These are phyloP conservation scores for Polydrusus pterygomalis DNA, from an alignment of 2,888 invertebrate species.

Conservation along the genomic window DNA sequence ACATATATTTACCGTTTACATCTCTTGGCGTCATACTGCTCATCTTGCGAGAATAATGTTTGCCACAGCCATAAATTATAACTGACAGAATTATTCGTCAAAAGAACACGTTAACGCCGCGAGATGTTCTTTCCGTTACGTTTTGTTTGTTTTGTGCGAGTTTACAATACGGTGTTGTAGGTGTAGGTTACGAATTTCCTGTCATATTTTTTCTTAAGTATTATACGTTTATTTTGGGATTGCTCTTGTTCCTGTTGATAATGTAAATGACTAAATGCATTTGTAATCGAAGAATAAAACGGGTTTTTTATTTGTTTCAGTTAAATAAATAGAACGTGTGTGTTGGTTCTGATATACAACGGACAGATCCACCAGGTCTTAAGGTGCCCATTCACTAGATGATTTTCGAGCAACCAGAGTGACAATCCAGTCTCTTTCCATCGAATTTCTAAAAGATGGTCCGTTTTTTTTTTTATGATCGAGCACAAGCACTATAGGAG, in stretches of 20 bases:
- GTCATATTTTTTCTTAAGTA: conserved; percentile 6
- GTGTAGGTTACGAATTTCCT: conserved; percentile 19
- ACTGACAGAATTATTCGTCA: conserved; percentile 38
- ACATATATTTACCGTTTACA: too few species aligned
- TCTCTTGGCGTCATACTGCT: conserved; percentile 15
- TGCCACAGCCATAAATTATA: conserved; percentile 39
- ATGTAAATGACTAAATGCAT: neutral
- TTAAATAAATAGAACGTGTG: too few species aligned
- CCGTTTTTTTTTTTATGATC: too few species aligned
- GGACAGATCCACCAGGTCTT: too few species aligned
- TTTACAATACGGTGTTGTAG: conserved; percentile 20
- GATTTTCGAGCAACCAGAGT: too few species aligned
- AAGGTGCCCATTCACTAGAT: too few species aligned
- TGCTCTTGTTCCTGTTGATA: neutral
- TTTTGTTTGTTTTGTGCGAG: conserved; percentile 24
- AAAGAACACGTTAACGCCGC: conserved; percentile 39
- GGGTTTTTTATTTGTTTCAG: too few species aligned
- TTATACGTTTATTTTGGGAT: conserved; percentile 18
- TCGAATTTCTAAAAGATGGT: too few species aligned
- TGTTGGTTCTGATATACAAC: too few species aligned
- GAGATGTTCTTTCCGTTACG: conserved; percentile 34
- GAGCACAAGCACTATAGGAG: too few species aligned
- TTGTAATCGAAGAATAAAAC: neutral
- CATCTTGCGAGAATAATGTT: conserved; percentile 28
- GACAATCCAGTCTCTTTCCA: too few species aligned